These are phyloP conservation scores for Mycetomoellerius zeteki DNA, from an alignment of 1,140 invertebrate genomes.

Conservation along the genomic window DNA sequence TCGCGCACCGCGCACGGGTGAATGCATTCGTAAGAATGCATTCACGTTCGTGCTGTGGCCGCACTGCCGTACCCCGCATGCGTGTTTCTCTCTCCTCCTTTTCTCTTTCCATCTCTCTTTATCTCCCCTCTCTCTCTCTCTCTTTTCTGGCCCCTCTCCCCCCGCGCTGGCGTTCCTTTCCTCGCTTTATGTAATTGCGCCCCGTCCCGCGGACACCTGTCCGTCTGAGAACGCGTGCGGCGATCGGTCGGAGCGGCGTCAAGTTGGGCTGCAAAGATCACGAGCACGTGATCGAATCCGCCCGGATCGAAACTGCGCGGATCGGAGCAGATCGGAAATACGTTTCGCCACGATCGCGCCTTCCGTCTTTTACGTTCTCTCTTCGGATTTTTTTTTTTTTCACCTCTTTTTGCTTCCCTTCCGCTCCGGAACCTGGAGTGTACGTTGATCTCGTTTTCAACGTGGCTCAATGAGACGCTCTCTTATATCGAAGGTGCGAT, in stretches of 20 bases:
- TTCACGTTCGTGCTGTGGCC: conserved; percentile 60
- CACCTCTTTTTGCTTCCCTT: background rate
- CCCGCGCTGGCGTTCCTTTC: conserved; percentile 58
- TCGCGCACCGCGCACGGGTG: conserved; percentile 70
- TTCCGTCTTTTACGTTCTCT: background rate
- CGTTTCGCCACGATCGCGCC: background rate
- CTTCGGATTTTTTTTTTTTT: background rate
- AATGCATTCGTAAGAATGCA: conserved; percentile 79
- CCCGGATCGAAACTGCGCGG: too few relatives aligned
- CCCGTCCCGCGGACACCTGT: conserved; percentile 66
- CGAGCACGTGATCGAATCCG: conserved; percentile 2
- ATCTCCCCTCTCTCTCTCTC: background rate
- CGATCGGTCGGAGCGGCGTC: background rate
- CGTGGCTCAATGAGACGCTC: background rate
- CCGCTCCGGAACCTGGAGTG: background rate
- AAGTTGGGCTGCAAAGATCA: background rate
- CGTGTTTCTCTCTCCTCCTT: background rate
- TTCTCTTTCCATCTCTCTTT: background rate
- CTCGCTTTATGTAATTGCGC: conserved; percentile 71
- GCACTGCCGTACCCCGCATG: conserved; percentile 18
- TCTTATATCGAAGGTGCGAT: background rate
- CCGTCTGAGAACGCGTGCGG: conserved; percentile 29
- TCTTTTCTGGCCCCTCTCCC: background rate
- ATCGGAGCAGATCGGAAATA: background rate
- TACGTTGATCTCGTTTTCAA: conserved; percentile 16